A percentile compares a stretch with the other conserved stretches of the same genome.
phyloP scores from a whole-genome alignment of 2,113 vertebrate genomes.

The Perca fluviatilis region DNA sequence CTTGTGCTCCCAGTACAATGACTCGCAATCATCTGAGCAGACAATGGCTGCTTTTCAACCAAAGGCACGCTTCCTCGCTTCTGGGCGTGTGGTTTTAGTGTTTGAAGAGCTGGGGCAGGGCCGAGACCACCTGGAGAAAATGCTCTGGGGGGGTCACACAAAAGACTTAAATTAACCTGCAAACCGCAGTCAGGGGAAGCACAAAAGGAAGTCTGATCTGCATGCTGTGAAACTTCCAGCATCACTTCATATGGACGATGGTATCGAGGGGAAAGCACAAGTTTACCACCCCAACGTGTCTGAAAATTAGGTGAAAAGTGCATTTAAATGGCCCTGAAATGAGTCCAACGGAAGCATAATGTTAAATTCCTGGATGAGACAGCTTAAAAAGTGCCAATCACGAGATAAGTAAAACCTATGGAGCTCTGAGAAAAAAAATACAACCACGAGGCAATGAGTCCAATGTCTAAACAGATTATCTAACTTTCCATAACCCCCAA shows the following conservation, averaged over 20 bases:
- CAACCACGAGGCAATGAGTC: neutral
- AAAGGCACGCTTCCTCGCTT: constrained; percentile 36
- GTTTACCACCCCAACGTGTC: neutral
- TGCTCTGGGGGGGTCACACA: constrained; percentile 9
- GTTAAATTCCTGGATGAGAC: neutral
- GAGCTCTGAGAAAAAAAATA: too few species aligned
- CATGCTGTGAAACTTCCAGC: neutral
- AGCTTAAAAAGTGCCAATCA: neutral
- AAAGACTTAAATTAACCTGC: constrained; percentile 63
- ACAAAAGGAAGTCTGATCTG: constrained; percentile 14
- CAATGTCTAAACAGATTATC: neutral
- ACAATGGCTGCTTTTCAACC: constrained; percentile 57
- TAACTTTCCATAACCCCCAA: neutral
- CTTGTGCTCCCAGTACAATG: constrained; percentile 58
- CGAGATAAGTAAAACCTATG: neutral
- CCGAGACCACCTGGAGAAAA: constrained; percentile 64
- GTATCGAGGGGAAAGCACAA: accelerated
- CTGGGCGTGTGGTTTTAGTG: constrained; percentile 55
- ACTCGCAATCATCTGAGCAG: constrained; percentile 54
- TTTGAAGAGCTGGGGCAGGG: constrained; percentile 54
- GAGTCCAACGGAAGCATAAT: neutral
- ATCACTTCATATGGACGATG: neutral
- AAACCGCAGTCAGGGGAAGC: neutral
- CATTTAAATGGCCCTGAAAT: neutral
- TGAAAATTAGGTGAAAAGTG: neutral